A percentile compares a stretch with the other conserved stretches of the same genome.
Evolutionary conservation across 2,888 invertebrate genomes (phyloP).

Genomic region (Syrista parreyssii): DNA sequence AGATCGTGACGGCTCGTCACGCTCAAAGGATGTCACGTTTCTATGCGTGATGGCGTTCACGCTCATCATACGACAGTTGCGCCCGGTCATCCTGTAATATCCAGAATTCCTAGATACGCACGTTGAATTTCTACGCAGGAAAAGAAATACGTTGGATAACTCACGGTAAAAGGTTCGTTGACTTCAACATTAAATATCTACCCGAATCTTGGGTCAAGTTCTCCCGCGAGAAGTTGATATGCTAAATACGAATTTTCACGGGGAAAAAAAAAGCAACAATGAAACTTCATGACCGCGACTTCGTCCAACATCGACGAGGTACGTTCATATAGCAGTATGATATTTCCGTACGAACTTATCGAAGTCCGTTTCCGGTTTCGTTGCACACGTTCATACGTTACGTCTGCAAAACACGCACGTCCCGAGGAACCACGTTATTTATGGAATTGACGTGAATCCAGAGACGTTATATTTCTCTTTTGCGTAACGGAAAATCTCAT

Average conservation of each 20-base stretch:
- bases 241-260: not conserved
- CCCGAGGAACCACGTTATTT: not conserved
- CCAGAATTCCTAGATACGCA: conserved; percentile 8
- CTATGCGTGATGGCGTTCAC: conserved; percentile 12
- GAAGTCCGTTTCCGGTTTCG: not conserved
- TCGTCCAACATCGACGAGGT: not conserved
- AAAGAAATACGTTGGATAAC: not conserved
- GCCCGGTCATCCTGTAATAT: conserved; percentile 9
- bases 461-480: not conserved
- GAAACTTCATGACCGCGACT: not conserved
- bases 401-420: not conserved
- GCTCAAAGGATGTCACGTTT: conserved; percentile 18
- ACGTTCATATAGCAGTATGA: not conserved
- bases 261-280: not conserved
- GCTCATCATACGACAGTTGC: conserved; percentile 4
- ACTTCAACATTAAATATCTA: not conserved
- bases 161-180: not conserved
- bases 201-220: not conserved
- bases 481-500: not conserved
- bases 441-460: not conserved
- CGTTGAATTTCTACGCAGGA: conserved; percentile 4
- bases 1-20: not conserved
- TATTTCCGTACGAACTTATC: not conserved
- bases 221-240: not conserved
- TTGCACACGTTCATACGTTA: not conserved